Conservation (phyloP, 1,140 invertebrate species). For the Drosophila trapezifrons region DNA sequence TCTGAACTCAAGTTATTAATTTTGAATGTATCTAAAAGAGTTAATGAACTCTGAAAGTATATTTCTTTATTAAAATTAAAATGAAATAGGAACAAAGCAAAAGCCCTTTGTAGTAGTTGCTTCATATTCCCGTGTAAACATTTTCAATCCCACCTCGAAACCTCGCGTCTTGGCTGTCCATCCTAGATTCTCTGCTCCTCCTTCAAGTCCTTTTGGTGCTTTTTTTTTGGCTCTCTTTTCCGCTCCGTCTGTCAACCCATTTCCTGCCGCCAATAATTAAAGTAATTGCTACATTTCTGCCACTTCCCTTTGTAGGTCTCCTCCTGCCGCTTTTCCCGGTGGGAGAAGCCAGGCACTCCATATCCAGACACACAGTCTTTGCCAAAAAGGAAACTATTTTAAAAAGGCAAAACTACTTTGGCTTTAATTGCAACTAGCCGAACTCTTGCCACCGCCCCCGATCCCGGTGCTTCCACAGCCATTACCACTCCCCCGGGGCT, state of each 20-base stretch:
- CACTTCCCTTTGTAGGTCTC: constrained; percentile 67
- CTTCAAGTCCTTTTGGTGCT: constrained; percentile 6
- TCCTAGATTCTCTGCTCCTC: constrained; percentile 27
- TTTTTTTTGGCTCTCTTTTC: constrained; percentile 30
- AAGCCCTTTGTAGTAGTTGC: not conserved
- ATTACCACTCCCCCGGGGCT: constrained; percentile 35
- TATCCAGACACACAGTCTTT: constrained; percentile 46
- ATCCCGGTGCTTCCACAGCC: not conserved
- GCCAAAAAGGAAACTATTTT: constrained; percentile 81
- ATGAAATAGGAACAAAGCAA: not conserved
- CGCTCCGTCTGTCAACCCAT: constrained; percentile 74
- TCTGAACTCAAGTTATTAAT: no score
- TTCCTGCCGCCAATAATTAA: constrained; percentile 82
- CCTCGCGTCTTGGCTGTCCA: constrained; percentile 18
- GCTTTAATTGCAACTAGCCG: constrained; percentile 76
- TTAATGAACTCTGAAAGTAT: no score
- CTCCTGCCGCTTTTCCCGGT: not conserved
- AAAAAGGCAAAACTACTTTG: constrained; percentile 82
- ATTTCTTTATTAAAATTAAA: not conserved
- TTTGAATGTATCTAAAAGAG: no score
- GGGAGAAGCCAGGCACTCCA: constrained; percentile 10
- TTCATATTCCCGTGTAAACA: not conserved
- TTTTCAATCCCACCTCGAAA: constrained; percentile 22
- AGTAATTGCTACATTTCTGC: constrained; percentile 81
- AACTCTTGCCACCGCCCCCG: constrained; percentile 23